A percentile compares a stretch with the other conserved stretches of the same genome.
phyloP scores from a whole-genome alignment of 2,888 invertebrate genomes.

The Athalia circularis region DNA sequence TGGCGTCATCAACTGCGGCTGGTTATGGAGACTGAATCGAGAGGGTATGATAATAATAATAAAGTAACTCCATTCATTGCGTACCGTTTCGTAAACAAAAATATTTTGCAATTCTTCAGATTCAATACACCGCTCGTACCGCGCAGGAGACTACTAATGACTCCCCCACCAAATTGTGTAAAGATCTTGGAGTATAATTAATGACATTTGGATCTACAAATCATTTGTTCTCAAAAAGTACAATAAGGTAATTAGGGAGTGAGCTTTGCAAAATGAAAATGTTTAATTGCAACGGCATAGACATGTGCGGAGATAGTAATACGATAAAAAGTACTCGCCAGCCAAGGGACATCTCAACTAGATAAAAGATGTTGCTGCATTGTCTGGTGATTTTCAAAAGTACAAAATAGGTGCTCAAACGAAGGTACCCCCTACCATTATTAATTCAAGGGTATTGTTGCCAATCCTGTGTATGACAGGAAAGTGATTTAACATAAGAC shows the following conservation, averaged over 20 bases:
- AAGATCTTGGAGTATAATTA: conserved; percentile 24
- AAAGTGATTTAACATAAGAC: not conserved
- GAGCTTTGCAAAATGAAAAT: not conserved
- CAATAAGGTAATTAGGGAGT: not conserved
- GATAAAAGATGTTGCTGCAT: conserved; percentile 1
- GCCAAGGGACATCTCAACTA: not conserved
- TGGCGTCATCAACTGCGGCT: conserved; percentile 80
- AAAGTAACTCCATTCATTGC: not conserved
- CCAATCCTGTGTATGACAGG: not conserved
- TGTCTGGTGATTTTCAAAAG: not conserved
- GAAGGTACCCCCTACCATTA: not conserved
- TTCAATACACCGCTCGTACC: conserved; percentile 16
- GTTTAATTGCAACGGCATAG: not conserved
- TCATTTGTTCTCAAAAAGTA: not conserved
- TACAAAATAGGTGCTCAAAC: conserved; percentile 18
- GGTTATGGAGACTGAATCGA: conserved; percentile 20
- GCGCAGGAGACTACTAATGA: conserved; percentile 5
- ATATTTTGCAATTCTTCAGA: not conserved
- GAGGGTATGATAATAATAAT: not conserved
- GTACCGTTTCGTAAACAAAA: not conserved
- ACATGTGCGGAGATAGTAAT: conserved; percentile 12
- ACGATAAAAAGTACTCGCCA: not conserved
- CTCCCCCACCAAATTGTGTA: conserved; percentile 16
- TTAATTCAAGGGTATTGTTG: not conserved
- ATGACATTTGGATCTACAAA: not conserved